Percentiles rank a stretch among this genome's conserved stretches.
Evolutionary conservation across 2,888 invertebrate species (phyloP).

Genomic region (Tipula helvola): DNA sequence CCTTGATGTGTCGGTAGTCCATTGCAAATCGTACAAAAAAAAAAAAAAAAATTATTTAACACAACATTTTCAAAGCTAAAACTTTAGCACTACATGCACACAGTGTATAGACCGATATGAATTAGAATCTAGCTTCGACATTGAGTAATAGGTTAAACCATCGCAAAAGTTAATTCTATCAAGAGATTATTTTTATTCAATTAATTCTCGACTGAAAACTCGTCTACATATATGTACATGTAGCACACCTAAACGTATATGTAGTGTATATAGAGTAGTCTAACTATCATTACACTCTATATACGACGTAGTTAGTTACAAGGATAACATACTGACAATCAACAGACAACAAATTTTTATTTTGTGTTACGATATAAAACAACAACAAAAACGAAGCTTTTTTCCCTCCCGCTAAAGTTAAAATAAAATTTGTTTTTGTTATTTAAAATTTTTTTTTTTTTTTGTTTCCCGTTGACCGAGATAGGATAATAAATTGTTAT

Average conservation of each 20-base stretch:
- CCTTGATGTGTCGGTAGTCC: background rate
- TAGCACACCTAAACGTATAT: no score
- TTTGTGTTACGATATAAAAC: background rate
- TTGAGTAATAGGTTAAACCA: background rate
- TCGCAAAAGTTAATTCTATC: background rate
- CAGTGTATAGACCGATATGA: background rate
- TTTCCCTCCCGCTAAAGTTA: background rate
- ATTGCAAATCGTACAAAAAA: background rate
- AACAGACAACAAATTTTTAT: background rate
- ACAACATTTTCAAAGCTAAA: background rate
- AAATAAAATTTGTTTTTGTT: background rate
- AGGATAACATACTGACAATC: background rate
- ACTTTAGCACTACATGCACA: background rate
- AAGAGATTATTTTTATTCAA: constrained; percentile 4
- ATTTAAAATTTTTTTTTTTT: background rate
- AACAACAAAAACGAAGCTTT: background rate
- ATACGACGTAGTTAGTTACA: background rate
- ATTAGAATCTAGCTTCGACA: background rate
- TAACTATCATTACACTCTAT: background rate
- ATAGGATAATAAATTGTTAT: constrained; percentile 4
- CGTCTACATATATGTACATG: background rate
- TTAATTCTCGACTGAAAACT: background rate
- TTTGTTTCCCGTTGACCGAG: background rate
- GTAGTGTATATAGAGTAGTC: background rate
- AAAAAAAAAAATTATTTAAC: background rate